Percentiles rank a stretch among this genome's conserved stretches.
These are phyloP conservation scores for Tyto alba DNA, from an alignment of 2,113 vertebrate species.

Conservation along the genomic window DNA sequence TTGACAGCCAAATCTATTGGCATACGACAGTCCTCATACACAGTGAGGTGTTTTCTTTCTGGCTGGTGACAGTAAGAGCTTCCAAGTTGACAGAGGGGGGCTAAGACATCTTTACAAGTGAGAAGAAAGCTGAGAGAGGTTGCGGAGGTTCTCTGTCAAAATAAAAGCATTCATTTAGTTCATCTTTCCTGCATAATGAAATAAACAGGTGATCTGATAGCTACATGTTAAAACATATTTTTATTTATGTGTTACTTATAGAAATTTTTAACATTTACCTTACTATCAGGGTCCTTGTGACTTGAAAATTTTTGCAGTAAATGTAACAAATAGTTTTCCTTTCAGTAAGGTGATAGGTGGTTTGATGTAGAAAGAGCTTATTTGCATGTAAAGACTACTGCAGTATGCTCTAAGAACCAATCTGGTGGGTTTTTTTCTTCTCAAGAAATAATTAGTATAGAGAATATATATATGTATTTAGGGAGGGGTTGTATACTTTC, in stretches of 20 bases:
- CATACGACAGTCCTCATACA: constrained; percentile 58
- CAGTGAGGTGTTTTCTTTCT: constrained; percentile 68
- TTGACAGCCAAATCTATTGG: constrained; percentile 77
- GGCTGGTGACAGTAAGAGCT: constrained; percentile 76
- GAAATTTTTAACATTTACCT: constrained; percentile 28
- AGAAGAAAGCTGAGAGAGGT: constrained; percentile 70
- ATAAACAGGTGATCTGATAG: constrained; percentile 23
- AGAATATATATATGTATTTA: neutral
- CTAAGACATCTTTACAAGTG: constrained; percentile 62
- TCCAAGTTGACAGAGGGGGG: constrained; percentile 67
- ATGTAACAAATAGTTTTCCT: neutral
- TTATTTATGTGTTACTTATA: constrained; percentile 43
- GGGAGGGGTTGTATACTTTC: neutral
- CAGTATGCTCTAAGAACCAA: neutral
- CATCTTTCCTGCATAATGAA: constrained; percentile 17
- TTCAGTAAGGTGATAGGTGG: neutral
- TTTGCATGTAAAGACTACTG: neutral
- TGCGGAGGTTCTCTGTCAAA: constrained; percentile 67
- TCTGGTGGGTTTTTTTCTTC: neutral
- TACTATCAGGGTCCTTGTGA: neutral
- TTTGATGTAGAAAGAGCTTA: neutral
- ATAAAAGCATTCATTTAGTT: constrained; percentile 70
- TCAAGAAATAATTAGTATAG: neutral
- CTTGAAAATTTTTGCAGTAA: neutral
- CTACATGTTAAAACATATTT: constrained; percentile 31